A percentile compares a stretch with the other conserved stretches of the same genome.
Evolutionary conservation across 53 echinoderm and acorn worm genomes (phyloP).

Genomic region (Astropecten irregularis): DNA sequence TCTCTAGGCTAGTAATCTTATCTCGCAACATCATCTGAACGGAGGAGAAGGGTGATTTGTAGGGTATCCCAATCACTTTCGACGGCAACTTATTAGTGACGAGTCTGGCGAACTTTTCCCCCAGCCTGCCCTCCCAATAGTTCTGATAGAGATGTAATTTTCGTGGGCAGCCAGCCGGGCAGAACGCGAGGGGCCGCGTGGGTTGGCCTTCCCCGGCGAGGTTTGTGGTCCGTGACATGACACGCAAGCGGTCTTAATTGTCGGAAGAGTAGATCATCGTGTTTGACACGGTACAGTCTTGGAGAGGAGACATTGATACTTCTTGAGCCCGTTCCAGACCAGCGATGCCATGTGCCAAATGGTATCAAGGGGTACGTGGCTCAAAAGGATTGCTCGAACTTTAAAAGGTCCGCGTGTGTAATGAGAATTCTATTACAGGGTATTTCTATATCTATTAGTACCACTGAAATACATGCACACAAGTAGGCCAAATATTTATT

Average conservation of each 20-base stretch:
- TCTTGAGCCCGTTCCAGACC: neutral
- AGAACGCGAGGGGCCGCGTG: neutral
- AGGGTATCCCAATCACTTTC: neutral
- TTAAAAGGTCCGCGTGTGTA: no score
- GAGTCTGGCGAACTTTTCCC: neutral
- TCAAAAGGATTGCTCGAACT: no score
- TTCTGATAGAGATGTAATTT: no score
- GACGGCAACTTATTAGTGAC: neutral
- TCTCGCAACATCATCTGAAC: conserved; percentile 38
- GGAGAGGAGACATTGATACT: neutral
- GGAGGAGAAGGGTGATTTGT: conserved; percentile 12
- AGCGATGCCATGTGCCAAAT: conserved; percentile 2
- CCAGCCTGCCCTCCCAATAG: no score
- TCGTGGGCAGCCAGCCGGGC: neutral
- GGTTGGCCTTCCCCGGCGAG: neutral
- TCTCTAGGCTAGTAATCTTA: conserved; percentile 1
- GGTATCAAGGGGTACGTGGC: no score
- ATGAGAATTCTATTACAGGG: no score
- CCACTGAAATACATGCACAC: no score
- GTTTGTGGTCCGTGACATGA: neutral
- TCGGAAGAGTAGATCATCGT: conserved; percentile 29
- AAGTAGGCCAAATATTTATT: no score
- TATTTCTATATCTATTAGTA: no score
- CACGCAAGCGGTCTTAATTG: conserved; percentile 41
- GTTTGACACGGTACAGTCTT: conserved; percentile 21